Evolutionary conservation across 2,113 vertebrate species (phyloP).

Genomic region (Anoplopoma fimbria): DNA sequence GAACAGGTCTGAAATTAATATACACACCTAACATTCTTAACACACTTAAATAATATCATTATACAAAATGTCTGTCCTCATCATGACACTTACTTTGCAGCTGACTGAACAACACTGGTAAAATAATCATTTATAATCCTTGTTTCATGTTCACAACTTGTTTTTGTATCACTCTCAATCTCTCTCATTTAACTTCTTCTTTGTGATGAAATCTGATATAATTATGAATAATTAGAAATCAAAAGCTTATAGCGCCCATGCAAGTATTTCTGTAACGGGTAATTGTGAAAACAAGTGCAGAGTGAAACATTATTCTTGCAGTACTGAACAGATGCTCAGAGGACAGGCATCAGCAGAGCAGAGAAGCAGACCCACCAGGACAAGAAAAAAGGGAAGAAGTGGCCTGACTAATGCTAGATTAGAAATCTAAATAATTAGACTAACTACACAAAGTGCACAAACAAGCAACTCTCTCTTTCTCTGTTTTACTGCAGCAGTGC

Average conservation of each 20-base stretch:
- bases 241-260: not conserved
- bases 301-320: constrained; percentile 32
- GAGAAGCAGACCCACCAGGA: constrained; percentile 39
- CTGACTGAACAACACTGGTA: not conserved
- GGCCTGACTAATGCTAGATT: constrained; percentile 40
- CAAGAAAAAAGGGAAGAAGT: constrained; percentile 33
- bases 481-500: constrained; percentile 24
- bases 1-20: constrained; percentile 8
- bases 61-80: not conserved
- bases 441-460: constrained; percentile 47
- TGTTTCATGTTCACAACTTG: constrained; percentile 15
- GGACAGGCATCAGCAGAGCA: constrained; percentile 52
- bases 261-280: not conserved
- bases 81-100: constrained; percentile 3
- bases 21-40: not conserved
- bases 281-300: constrained; percentile 7
- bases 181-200: not conserved
- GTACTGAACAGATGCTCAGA: constrained; percentile 59
- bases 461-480: constrained; percentile 21
- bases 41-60: not conserved
- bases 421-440: constrained; percentile 51
- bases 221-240: constrained; percentile 10
- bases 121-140: constrained; percentile 3
- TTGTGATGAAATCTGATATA: not conserved
- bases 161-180: not conserved